Evolutionary conservation across 2,888 invertebrate species (phyloP).

Genomic region (Congeria kusceri): DNA sequence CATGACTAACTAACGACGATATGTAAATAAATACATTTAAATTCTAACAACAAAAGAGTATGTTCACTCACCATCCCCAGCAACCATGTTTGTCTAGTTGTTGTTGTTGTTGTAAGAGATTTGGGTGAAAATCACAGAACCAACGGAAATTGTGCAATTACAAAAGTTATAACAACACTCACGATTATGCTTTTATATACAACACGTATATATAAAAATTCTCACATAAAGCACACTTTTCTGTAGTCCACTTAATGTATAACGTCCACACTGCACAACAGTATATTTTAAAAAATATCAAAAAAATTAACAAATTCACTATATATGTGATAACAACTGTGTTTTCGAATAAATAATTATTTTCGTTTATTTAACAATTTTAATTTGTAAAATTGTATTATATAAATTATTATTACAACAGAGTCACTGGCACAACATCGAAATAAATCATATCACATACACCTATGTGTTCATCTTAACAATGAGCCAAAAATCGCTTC

Average conservation of each 20-base stretch:
- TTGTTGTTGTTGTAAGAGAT: background rate
- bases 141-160: conserved; percentile 7
- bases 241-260: background rate
- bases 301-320: background rate
- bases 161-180: conserved; percentile 4
- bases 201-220: background rate
- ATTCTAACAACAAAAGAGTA: conserved; percentile 17
- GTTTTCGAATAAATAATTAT: no score
- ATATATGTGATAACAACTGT: background rate
- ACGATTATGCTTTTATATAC: conserved; percentile 3
- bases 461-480: conserved; percentile 3
- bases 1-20: no score
- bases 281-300: background rate
- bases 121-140: conserved; percentile 2
- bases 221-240: background rate
- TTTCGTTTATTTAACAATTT: no score
- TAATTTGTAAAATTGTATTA: background rate
- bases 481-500: background rate
- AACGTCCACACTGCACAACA: background rate
- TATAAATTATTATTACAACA: conserved; percentile 3
- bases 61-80: conserved; percentile 43
- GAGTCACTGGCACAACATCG: conserved; percentile 4
- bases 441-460: conserved; percentile 3
- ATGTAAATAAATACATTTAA: background rate
- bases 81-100: conserved; percentile 41